Base-by-base conservation (phyloP, 2,113 vertebrate genomes). In the Cairina moschata region DNA sequence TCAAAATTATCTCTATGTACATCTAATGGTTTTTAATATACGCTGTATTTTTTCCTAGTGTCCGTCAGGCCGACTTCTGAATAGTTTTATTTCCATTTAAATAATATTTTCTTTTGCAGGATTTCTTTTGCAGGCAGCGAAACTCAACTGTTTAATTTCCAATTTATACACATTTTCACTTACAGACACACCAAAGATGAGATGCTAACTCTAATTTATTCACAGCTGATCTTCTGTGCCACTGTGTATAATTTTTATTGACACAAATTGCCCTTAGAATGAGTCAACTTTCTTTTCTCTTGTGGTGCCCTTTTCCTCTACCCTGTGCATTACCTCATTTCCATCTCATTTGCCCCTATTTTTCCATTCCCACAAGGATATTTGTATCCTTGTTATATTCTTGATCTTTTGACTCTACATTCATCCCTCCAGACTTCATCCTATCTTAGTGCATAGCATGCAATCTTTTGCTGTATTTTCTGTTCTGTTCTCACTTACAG, bases 141-240 rank as follows among this genome's bases (percentile, higher is more conserved):
- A 78, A 87, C 9, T 65, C 76, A 82, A 1, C 11, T 0, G 20
- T 76, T 88, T 44, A 83, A 60, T 60, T 74, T n/a, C 4, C 63
- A 68, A 68, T 89, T 91, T 80, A 94, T 63, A 15, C 36, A 38
- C 8, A 11, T 74, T 97, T 96, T 90, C 18, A 48, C 73, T 98
- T 98, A 21, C 97, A 98, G 98, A 89, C 90, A 23, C 79, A 50
- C 42, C 89, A 34, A 8, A 90, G 66, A n/a, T 60, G 38, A 74
- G 46, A 55, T 46, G 17, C 60, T 94, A 71, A 83, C 9, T 1
- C 48, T 46, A 25, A 9, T 69, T 91, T 85, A 14, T 91, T 87
- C 69, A 42, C 79, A 96, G 93, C 72, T 75, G 59, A 66, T 85
- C 59, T 74, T 92, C 71, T 7, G 0, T 82, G 38, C 21, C 22